These are phyloP conservation scores for Gambusia holbrooki DNA, from an alignment of 2,113 vertebrate genomes.

Conservation along the genomic window DNA sequence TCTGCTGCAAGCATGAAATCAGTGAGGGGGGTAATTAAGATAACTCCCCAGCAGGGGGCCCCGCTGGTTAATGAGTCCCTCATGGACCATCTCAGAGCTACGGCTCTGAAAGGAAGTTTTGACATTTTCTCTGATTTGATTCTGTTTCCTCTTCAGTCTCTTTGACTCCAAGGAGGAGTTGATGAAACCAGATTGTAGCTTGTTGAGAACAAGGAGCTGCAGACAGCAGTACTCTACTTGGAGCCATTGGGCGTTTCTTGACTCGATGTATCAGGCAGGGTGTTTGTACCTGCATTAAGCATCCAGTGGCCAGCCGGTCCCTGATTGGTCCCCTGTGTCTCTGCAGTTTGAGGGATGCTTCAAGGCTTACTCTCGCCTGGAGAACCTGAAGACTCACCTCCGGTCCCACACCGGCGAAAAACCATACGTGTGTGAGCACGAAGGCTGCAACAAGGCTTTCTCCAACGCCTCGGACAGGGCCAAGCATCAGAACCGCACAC, in stretches of 20 bases:
- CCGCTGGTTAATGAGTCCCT: slow-evolving; percentile 67
- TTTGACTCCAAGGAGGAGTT: slow-evolving; percentile 45
- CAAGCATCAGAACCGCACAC: slow-evolving; percentile 99
- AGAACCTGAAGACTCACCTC: slow-evolving; percentile 99
- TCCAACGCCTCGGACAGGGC: slow-evolving; percentile 98
- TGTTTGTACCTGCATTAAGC: slow-evolving; percentile 45
- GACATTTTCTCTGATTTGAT: too few relatives aligned
- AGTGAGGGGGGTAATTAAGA: slow-evolving; percentile 70
- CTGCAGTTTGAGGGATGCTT: slow-evolving; percentile 95
- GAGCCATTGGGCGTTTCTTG: slow-evolving; percentile 23
- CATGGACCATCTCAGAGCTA: slow-evolving; percentile 39
- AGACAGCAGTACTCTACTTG: slow-evolving; percentile 46
- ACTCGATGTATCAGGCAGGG: slow-evolving; percentile 23
- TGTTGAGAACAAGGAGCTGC: slow-evolving; percentile 57
- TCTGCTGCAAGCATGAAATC: slow-evolving; percentile 67
- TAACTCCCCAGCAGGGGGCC: slow-evolving; percentile 57
- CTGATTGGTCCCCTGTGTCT: slow-evolving; percentile 43
- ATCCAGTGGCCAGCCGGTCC: slow-evolving; percentile 39
- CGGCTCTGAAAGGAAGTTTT: background rate
- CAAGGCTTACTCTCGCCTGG: slow-evolving; percentile 97
- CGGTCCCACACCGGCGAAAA: slow-evolving; percentile 98
- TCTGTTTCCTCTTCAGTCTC: slow-evolving; percentile 52
- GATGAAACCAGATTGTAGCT: slow-evolving; percentile 64
- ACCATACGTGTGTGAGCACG: slow-evolving; percentile 96
- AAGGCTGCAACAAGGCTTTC: slow-evolving; percentile 99